phyloP scores from a whole-genome alignment of 2,888 invertebrate genomes.

The Drosophila sordidapex region DNA sequence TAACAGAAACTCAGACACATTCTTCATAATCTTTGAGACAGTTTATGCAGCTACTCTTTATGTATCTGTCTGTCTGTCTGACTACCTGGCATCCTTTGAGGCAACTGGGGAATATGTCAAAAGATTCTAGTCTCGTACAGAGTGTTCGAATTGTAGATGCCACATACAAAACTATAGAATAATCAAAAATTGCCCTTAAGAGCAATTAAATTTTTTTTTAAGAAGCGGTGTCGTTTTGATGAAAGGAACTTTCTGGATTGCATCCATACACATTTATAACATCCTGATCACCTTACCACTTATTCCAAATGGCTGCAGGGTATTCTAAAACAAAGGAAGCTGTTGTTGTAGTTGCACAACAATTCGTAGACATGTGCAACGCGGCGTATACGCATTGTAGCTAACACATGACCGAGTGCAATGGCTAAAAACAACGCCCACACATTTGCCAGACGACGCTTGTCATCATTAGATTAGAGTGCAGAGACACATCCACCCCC shows the following conservation, averaged over 20 bases:
- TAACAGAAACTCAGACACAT: background rate
- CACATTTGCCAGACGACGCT: conserved; percentile 61
- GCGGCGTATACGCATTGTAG: conserved; percentile 70
- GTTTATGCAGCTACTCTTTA: background rate
- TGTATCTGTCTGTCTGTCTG: background rate
- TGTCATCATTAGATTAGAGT: conserved; percentile 81
- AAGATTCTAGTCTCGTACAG: too few relatives aligned
- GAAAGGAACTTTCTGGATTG: background rate
- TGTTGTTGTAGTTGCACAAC: conserved; percentile 27
- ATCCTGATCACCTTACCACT: background rate
- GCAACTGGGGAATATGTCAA: background rate
- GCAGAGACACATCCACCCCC: conserved; percentile 36
- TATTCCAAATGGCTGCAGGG: background rate
- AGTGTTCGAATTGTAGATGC: background rate
- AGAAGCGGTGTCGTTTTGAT: background rate
- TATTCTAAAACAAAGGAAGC: conserved; percentile 2
- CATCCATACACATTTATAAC: background rate
- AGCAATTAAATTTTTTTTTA: background rate
- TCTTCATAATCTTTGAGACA: background rate
- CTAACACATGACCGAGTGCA: conserved; percentile 39
- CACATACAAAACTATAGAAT: background rate
- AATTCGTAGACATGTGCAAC: conserved; percentile 65
- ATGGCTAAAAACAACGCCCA: conserved; percentile 46
- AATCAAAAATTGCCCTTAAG: background rate
- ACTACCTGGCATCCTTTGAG: background rate